These are phyloP conservation scores for Archilochus colubris DNA, from an alignment of 2,113 vertebrate genomes.

Conservation along the genomic window DNA sequence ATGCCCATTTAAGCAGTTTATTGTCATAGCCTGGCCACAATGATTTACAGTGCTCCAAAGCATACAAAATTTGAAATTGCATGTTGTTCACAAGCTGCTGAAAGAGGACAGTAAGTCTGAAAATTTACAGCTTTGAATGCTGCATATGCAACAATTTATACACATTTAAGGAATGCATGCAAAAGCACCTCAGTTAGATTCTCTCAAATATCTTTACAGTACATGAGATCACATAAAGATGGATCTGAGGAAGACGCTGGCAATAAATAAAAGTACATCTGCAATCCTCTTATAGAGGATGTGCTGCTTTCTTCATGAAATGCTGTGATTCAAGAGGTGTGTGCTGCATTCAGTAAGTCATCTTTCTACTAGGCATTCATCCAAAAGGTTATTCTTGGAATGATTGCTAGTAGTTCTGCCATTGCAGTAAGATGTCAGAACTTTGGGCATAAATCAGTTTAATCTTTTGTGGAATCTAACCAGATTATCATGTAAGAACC, in stretches of 20 bases:
- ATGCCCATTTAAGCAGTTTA: neutral
- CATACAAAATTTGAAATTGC: neutral
- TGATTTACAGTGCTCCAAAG: neutral
- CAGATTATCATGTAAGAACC: neutral
- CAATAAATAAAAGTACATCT: neutral
- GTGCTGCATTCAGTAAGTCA: neutral
- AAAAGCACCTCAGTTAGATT: neutral
- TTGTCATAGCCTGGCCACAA: neutral
- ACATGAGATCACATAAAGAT: neutral
- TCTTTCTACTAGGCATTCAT: neutral
- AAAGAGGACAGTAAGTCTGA: neutral
- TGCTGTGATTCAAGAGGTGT: neutral
- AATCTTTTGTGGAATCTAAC: neutral
- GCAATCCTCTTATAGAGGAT: neutral
- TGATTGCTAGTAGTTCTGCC: neutral
- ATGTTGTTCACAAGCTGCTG: neutral
- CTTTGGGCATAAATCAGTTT: neutral
- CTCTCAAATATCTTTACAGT: neutral
- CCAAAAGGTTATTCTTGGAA: neutral
- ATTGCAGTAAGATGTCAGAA: neutral
- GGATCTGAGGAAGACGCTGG: neutral
- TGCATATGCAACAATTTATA: neutral
- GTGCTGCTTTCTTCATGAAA: neutral
- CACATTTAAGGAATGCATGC: neutral
- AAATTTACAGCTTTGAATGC: neutral